Conservation (phyloP, 2,888 invertebrate genomes). For the Mylabris sibirica region DNA sequence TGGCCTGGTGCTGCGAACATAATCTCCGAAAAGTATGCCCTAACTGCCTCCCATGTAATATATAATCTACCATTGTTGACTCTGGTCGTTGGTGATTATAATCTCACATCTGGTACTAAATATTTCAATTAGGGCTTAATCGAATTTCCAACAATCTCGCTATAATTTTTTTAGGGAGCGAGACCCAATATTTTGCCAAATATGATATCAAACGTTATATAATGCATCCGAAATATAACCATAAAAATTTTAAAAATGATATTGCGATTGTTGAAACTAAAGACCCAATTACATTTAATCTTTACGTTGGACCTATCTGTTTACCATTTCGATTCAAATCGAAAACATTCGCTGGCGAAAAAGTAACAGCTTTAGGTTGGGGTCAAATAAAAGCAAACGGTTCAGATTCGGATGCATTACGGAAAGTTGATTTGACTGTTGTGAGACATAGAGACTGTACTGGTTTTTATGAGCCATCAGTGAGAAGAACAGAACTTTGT, state of each 20-base stretch:
- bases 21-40: constrained; percentile 59
- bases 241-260: constrained; percentile 60
- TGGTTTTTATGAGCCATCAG: constrained; percentile 45
- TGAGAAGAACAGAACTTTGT: constrained; percentile 39
- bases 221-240: constrained; percentile 59
- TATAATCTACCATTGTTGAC: constrained; percentile 19
- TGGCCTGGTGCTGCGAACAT: constrained; percentile 67
- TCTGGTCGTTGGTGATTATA: constrained; percentile 66
- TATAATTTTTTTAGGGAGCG: constrained; percentile 60
- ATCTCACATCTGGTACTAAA: constrained; percentile 59
- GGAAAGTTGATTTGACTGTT: constrained; percentile 65
- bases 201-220: constrained; percentile 56
- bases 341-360: constrained; percentile 54
- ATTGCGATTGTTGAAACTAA: constrained; percentile 63
- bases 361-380: constrained; percentile 68
- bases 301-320: constrained; percentile 69
- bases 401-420: constrained; percentile 61
- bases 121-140: not conserved
- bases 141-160: not conserved
- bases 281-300: constrained; percentile 61
- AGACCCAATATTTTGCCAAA: constrained; percentile 62
- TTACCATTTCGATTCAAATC: constrained; percentile 66
- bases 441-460: constrained; percentile 62
- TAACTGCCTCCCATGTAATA: constrained; percentile 69
- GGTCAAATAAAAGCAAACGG: constrained; percentile 65